A percentile compares a stretch with the other conserved stretches of the same genome.
Evolutionary conservation across 2,797 vertebrate species (phyloP).

Genomic region (Gymnocypris eckloni): DNA sequence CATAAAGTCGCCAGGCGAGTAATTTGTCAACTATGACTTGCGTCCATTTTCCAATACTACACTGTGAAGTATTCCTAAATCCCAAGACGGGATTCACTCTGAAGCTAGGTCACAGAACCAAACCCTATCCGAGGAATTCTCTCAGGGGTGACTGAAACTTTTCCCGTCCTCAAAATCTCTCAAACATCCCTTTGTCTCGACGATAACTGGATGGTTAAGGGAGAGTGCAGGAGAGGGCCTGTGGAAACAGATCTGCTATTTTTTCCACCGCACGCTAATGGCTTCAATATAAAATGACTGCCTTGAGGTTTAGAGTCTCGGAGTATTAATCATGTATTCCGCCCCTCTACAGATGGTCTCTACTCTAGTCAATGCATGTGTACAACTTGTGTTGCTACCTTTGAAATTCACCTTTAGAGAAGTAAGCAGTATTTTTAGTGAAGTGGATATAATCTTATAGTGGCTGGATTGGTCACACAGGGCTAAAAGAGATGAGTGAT

Average conservation of each 20-base stretch:
- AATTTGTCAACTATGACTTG: background rate
- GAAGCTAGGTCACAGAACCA: conserved; percentile 32
- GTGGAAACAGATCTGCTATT: conserved; percentile 33
- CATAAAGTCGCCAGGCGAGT: background rate
- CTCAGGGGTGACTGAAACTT: conserved; percentile 26
- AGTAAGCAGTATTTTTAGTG: background rate
- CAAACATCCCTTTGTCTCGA: conserved; percentile 49
- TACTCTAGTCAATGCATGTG: conserved; percentile 36
- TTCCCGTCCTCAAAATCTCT: conserved; percentile 21
- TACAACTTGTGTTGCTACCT: conserved; percentile 27
- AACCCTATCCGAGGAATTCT: conserved; percentile 19
- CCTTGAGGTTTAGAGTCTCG: conserved; percentile 28
- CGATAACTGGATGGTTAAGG: conserved; percentile 45
- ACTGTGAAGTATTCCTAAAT: background rate
- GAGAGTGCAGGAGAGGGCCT: conserved; percentile 33
- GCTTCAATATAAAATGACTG: conserved; percentile 51
- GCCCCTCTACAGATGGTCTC: conserved; percentile 31
- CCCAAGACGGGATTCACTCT: background rate
- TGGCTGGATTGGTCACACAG: conserved; percentile 20
- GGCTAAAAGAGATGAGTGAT: conserved; percentile 23
- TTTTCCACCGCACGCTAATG: conserved; percentile 43
- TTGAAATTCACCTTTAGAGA: conserved; percentile 36
- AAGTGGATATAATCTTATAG: conserved; percentile 24
- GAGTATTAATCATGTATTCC: conserved; percentile 45
- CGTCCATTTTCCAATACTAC: background rate